Conservation (phyloP, 1,140 invertebrate genomes). For the Drosophila truncata region DNA sequence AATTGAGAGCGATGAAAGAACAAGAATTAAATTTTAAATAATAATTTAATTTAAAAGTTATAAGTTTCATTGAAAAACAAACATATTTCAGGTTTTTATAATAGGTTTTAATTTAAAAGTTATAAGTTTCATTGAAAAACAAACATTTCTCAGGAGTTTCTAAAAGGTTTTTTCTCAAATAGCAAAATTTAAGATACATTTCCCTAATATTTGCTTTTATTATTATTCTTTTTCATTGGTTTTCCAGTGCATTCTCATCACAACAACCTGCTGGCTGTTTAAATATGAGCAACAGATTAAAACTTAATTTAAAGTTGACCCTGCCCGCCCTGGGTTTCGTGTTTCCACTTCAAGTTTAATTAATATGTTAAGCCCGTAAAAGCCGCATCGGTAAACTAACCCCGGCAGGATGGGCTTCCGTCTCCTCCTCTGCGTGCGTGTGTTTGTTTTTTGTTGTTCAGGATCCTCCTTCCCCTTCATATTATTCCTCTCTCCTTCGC, state of each 20-base stretch:
- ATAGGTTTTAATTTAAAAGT: too few species aligned
- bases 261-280: slow-evolving; percentile 56
- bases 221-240: not conserved
- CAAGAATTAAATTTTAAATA: too few species aligned
- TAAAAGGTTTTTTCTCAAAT: too few species aligned
- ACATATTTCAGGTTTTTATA: too few species aligned
- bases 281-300: slow-evolving; percentile 84
- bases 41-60: too few species aligned
- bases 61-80: too few species aligned
- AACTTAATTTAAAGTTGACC: slow-evolving; percentile 80
- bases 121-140: too few species aligned
- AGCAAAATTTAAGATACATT: too few species aligned
- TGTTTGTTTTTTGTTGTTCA: slow-evolving; percentile 35
- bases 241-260: slow-evolving; percentile 25
- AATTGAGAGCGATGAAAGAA: not conserved
- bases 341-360: slow-evolving; percentile 81
- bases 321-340: slow-evolving; percentile 42
- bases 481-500: too few species aligned
- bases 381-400: slow-evolving; percentile 70
- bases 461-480: not conserved
- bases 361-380: slow-evolving; percentile 81
- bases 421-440: slow-evolving; percentile 20
- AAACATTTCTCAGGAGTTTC: too few species aligned
- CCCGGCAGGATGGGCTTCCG: slow-evolving; percentile 15
- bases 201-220: too few species aligned